Conservation (phyloP, 1,140 invertebrate genomes). For the Cylas formicarius region DNA sequence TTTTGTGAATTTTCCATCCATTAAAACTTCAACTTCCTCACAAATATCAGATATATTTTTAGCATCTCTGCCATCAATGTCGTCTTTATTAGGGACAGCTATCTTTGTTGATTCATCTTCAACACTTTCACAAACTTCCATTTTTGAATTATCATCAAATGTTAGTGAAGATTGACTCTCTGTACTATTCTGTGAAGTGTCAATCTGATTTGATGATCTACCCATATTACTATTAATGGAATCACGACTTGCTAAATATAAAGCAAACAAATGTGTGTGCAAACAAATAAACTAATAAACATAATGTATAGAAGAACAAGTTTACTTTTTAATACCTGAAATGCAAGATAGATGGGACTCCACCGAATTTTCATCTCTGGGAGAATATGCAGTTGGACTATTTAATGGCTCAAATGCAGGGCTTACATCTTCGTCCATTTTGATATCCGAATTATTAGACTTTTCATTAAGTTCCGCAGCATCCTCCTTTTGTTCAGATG, state of each 20-base stretch:
- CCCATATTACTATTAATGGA: slow-evolving; percentile 28
- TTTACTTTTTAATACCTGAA: slow-evolving; percentile 42
- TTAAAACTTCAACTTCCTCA: slow-evolving; percentile 5
- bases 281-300: slow-evolving; percentile 3
- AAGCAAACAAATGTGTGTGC: slow-evolving; percentile 31
- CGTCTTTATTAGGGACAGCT: background rate
- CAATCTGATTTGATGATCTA: slow-evolving; percentile 23
- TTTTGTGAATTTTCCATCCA: slow-evolving; percentile 9
- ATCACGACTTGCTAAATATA: slow-evolving; percentile 39
- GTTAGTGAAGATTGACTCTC: slow-evolving; percentile 51
- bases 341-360: slow-evolving; percentile 54
- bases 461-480: slow-evolving; percentile 16
- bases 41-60: slow-evolving; percentile 5
- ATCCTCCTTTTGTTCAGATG: slow-evolving; percentile 20
- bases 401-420: slow-evolving; percentile 60
- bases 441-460: slow-evolving; percentile 36
- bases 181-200: slow-evolving; percentile 53
- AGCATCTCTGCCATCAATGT: slow-evolving; percentile 11
- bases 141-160: slow-evolving; percentile 40
- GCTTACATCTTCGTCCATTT: slow-evolving; percentile 58
- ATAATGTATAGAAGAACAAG: slow-evolving; percentile 1
- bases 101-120: slow-evolving; percentile 9
- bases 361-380: slow-evolving; percentile 42
- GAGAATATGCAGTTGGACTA: slow-evolving; percentile 27
- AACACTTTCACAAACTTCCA: slow-evolving; percentile 38